These are phyloP conservation scores for Scaptomyza pallida DNA, from an alignment of 1,140 invertebrate species.

Conservation along the genomic window DNA sequence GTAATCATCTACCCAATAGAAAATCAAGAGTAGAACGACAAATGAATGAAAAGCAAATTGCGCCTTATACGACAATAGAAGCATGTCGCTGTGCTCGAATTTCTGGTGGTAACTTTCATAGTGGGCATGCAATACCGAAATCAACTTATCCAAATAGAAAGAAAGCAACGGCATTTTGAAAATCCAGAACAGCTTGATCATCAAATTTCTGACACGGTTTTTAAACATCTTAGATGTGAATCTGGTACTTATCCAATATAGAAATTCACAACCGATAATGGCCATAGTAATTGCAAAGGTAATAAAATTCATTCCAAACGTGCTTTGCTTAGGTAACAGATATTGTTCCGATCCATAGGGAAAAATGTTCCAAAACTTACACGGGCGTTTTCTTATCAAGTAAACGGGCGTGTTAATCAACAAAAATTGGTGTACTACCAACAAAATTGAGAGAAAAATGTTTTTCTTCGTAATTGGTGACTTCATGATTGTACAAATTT, in stretches of 20 bases:
- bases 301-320: neutral
- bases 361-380: conserved; percentile 1
- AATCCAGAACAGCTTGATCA: conserved; percentile 6
- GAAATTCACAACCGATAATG: neutral
- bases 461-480: neutral
- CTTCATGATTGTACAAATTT: too few species aligned
- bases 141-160: neutral
- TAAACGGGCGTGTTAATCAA: neutral
- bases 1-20: conserved; percentile 2
- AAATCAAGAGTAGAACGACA: neutral
- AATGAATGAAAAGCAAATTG: neutral
- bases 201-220: neutral
- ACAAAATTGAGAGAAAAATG: neutral
- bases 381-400: neutral
- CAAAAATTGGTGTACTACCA: too few species aligned
- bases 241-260: neutral
- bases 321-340: neutral
- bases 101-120: neutral
- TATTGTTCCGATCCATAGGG: conserved; percentile 1
- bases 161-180: conserved; percentile 5
- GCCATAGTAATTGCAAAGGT: neutral
- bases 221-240: neutral
- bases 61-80: neutral
- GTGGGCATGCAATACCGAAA: neutral
- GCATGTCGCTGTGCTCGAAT: too few species aligned